phyloP scores from a whole-genome alignment of 2,113 vertebrate species.

The Platysternon megacephalum region DNA sequence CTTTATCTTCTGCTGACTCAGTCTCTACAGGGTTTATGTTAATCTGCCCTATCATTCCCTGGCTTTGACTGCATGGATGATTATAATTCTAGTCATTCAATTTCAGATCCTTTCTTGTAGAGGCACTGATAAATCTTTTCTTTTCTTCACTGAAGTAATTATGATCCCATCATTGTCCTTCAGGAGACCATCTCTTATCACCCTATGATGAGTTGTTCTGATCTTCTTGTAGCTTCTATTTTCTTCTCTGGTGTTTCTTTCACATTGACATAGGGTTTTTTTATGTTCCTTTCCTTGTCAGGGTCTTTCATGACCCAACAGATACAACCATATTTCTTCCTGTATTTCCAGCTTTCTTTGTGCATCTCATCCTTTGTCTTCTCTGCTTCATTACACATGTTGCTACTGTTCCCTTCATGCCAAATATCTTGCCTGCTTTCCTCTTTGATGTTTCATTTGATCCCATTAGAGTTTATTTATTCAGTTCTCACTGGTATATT shows the following conservation, averaged over 20 bases:
- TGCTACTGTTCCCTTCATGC: background rate
- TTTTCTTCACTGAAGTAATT: background rate
- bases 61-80: background rate
- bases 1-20: background rate
- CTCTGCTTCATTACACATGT: slow-evolving; percentile 2
- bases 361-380: slow-evolving; percentile 7
- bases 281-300: background rate
- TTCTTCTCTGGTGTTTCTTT: slow-evolving; percentile 12
- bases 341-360: slow-evolving; percentile 39
- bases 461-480: background rate
- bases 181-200: background rate
- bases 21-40: background rate
- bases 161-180: background rate
- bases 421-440: background rate
- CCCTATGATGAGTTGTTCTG: background rate
- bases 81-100: background rate
- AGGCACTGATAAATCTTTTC: background rate
- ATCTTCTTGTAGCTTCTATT: background rate
- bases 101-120: background rate
- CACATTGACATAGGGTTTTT: background rate
- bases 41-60: background rate
- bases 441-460: background rate
- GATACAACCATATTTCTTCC: background rate
- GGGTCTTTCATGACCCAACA: background rate
- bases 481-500: background rate